These are phyloP conservation scores for Geotrupes spiniger DNA, from an alignment of 2,888 invertebrate species.

Conservation along the genomic window DNA sequence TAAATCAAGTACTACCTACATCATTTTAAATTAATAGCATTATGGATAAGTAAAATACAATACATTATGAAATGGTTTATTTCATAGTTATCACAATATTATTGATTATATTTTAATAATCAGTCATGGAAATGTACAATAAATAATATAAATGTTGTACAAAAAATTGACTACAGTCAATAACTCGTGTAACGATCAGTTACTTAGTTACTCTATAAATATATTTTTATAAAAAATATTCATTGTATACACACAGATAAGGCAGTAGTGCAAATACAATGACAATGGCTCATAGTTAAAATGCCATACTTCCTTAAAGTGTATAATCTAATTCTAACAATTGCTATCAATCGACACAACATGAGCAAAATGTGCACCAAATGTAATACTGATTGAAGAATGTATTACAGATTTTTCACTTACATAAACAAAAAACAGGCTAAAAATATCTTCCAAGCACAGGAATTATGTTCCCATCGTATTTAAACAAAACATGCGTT, in stretches of 20 bases:
- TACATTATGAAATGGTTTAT: constrained; percentile 3
- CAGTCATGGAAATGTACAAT: constrained; percentile 35
- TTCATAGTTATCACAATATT: constrained; percentile 15
- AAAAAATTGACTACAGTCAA: constrained; percentile 20
- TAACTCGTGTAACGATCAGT: constrained; percentile 5
- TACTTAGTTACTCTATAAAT: constrained; percentile 11
- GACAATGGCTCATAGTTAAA: constrained; percentile 6
- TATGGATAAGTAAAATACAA: not conserved
- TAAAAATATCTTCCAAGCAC: too few relatives aligned
- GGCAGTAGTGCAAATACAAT: constrained; percentile 3
- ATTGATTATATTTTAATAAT: constrained; percentile 23
- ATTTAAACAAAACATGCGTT: constrained; percentile 2
- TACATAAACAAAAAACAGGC: too few relatives aligned
- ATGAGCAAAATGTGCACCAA: too few relatives aligned
- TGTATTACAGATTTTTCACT: not conserved
- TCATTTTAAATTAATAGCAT: too few relatives aligned
- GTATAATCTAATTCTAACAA: not conserved
- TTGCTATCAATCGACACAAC: not conserved
- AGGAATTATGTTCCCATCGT: not conserved
- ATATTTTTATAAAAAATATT: constrained; percentile 16
- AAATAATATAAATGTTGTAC: constrained; percentile 32
- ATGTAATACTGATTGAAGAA: too few relatives aligned
- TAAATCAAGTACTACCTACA: too few relatives aligned
- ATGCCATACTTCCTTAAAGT: constrained; percentile 3
- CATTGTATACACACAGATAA: constrained; percentile 1